Evolutionary conservation across 2,888 invertebrate genomes (phyloP), one percentile per base, ranked within the genome.

Genomic region (Anoncus sp.): DNA sequence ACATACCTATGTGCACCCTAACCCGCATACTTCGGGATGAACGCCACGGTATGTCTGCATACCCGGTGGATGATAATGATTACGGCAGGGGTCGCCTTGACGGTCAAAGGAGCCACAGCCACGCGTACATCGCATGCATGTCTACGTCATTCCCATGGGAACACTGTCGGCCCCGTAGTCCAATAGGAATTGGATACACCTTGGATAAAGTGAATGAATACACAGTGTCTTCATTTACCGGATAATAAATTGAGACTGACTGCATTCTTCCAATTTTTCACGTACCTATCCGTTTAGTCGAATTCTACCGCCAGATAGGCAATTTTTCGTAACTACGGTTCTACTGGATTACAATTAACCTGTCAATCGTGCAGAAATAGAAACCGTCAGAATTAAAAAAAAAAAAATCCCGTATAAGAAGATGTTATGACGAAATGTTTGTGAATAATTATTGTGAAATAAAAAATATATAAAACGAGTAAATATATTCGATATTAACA

Each of bases 1-100:
- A 60, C 75, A 75, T 70, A 75, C 38, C 71, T 67, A 63, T 72
- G 74, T 86, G 84, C 87, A 85, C 78, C 75, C 78, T 75, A 69
- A 73, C 79, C 66, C 82, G 87, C 88, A 88, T 88, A 88, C 86
- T 84, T 85, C 82, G 82, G 83, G 83, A 85, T 84, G 87, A 83
- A 85, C 88, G 87, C 85, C 81, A 79, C 82, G 88, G 86, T 85
- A 88, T 87, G 86, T 85, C 87, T 86, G 86, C 87, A 86, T 89
- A 84, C 87, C 87, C 82, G 81, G 69, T 77, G 79, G 85, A 87
- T 63, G 67, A 79, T 88, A 87, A 88, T 87, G 87, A 87, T 87
- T 86, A 85, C 45, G 35, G 62, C 55, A 45, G 66, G 71, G 63
- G 18, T 62, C 38, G 65, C 49, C 20, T 22, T 38, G 45, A 45